phyloP scores from a whole-genome alignment of 2,888 invertebrate species.

The Xestoiulus laeticollis region DNA sequence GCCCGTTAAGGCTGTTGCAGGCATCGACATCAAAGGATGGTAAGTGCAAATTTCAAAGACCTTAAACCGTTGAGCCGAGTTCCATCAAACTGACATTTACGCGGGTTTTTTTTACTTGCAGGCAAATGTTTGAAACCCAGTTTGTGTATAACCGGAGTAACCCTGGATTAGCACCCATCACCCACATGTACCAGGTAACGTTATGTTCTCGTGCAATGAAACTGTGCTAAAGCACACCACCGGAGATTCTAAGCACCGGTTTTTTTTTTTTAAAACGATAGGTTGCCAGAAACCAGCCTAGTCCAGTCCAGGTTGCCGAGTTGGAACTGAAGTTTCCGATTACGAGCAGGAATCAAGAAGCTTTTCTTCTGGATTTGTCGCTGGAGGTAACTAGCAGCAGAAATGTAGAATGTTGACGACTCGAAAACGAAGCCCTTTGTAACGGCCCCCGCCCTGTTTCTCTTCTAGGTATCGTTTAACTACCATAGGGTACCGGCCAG shows the following conservation, averaged over 20 bases:
- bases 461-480: constrained; percentile 42
- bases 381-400: neutral
- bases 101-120: neutral
- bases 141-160: constrained; percentile 47
- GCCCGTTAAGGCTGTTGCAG: constrained; percentile 48
- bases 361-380: constrained; percentile 29
- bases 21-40: constrained; percentile 18
- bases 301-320: constrained; percentile 24
- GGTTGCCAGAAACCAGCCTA: constrained; percentile 48
- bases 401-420: too few species aligned
- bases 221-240: neutral
- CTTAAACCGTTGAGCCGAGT: too few species aligned
- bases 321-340: constrained; percentile 52
- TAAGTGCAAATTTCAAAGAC: neutral
- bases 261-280: constrained; percentile 34
- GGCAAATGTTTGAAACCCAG: constrained; percentile 44
- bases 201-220: neutral
- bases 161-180: constrained; percentile 42
- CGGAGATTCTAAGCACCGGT: neutral
- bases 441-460: neutral
- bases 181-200: constrained; percentile 50
- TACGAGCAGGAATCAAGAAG: neutral
- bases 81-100: neutral
- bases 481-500: neutral
- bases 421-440: too few species aligned